Base-by-base conservation (phyloP, 2,888 invertebrate genomes). In the Colletes collaris region DNA sequence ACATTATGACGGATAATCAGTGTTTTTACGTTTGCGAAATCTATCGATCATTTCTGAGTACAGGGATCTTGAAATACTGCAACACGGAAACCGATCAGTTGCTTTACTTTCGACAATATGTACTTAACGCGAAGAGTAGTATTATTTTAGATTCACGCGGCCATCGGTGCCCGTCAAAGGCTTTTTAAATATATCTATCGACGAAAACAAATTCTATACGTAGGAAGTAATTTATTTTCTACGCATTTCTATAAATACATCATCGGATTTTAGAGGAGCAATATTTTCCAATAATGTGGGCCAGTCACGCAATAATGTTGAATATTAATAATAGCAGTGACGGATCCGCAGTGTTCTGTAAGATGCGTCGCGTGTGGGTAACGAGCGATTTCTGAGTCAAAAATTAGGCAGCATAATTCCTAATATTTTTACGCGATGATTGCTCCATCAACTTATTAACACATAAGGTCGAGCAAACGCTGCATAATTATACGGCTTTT, bases 101-200 rank as follows among this genome's bases (percentile, higher is more conserved):
- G 59, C 50, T 76, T 63, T 67, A 40, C 46, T 76, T 52, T 53
- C 49, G 78, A 78, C 78, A 77, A 78, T 78, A 78, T 46, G 44
- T n/a, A 50, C 53, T 37, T 76, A 40, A 13, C 50, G 19, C 37
- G 60, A 49, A 64, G 69, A 77, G 64, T 77, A 60, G 78, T 60
- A 52, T 60, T 64, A 70, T 50, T 50, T 65, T 65, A 64, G 55
- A 60, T 70, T 62, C 19, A 50, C 37, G 63, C 77, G 77, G 59
- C 19, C 50, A 10, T 56, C 49, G 64, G 64, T 52, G 59, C 65
- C 55, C 13, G n/a, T 63, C 6, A 4, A 70, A 13, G 13, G 27
- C 37, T 76, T 37, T 53, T 13, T 40, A 50, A 13, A 59, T 35
- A 56, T 50, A 49, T 10, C 13, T 63, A n/a, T 63, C 16, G 56